Base-by-base conservation (phyloP, 2,888 invertebrate species). In the Scaptomyza caliginosa region DNA sequence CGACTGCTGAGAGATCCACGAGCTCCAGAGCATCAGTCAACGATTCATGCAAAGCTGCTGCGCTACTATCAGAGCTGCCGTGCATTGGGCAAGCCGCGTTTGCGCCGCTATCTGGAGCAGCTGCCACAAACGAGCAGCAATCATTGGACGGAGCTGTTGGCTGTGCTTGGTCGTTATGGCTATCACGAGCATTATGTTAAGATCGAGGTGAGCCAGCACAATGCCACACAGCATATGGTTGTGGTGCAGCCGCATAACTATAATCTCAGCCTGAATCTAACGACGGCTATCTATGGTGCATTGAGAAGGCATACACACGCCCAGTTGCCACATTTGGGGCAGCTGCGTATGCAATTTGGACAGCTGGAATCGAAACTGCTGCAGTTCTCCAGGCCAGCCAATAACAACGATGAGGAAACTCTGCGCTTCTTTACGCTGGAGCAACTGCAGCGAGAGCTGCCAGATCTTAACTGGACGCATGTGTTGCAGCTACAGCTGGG, bases 131-230 rank as follows among this genome's bases (percentile, higher is more conserved):
- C 28, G 1, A n/a, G 28, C n/a, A 42, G 45, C 16, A 34, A 5
- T 2, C 68, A 88, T 42, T 90, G 90, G 90, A 38, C 74, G 30
- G 56, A 74, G 6, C 59, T 77, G 16, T 8, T 88, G 24, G 77
- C 80, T 2, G 24, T 77, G 1, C 48, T 89, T 6, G 87, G 77
- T 0, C 66, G 81, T 3, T 90, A 80, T 36, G 88, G 89, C n/a
- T 88, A 86, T 19, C 73, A 66, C n/a, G 76, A 74, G 11, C 87
- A 82, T 21, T 90, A 72, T 34, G 67, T 89, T 2, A 67, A 76
- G 19, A 30, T 82, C 5, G 71, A 70, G 13, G 74, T 89, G 39
- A 64, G 74, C 7, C 77, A 78, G 24, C 67, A 74, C 3, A 89
- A 90, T 75, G 66, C 73, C 24, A 69, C 74, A 2, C 65, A 46